Evolutionary conservation across 2,888 invertebrate genomes (phyloP).

Genomic region (Mantis religiosa): DNA sequence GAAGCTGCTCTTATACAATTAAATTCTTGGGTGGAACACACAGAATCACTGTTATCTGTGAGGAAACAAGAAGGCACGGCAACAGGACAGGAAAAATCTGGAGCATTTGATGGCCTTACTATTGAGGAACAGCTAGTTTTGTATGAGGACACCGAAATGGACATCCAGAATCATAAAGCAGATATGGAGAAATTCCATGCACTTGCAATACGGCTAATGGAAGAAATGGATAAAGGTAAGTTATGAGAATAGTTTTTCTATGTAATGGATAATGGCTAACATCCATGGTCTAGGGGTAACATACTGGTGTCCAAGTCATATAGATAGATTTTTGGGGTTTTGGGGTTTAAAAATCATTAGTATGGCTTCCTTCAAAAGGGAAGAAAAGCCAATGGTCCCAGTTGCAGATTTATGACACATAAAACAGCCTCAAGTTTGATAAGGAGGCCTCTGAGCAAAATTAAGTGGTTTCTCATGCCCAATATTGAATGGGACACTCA

Average conservation of each 20-base stretch:
- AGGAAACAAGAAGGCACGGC: slow-evolving; percentile 2
- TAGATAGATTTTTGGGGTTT: too few relatives aligned
- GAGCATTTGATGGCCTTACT: slow-evolving; percentile 46
- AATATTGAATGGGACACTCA: too few relatives aligned
- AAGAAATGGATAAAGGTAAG: slow-evolving; percentile 42
- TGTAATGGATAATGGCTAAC: too few relatives aligned
- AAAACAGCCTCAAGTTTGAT: too few relatives aligned
- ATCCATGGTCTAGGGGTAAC: too few relatives aligned
- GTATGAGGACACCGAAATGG: slow-evolving; percentile 51
- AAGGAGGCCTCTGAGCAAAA: too few relatives aligned
- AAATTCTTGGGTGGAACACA: slow-evolving; percentile 47
- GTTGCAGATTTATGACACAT: too few relatives aligned
- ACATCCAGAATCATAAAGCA: slow-evolving; percentile 49
- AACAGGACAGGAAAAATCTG: slow-evolving; percentile 24
- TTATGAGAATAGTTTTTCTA: neutral
- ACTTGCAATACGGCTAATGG: slow-evolving; percentile 54
- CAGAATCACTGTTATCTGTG: slow-evolving; percentile 38
- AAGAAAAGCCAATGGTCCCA: too few relatives aligned
- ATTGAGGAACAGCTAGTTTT: slow-evolving; percentile 52
- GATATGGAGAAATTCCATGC: slow-evolving; percentile 57
- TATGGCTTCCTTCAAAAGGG: too few relatives aligned
- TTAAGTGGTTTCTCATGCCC: too few relatives aligned
- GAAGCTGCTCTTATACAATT: slow-evolving; percentile 45
- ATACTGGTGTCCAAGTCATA: too few relatives aligned
- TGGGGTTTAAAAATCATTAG: too few relatives aligned